These are phyloP conservation scores for Nothocercus julius DNA, from an alignment of 2,113 vertebrate genomes.

Conservation along the genomic window DNA sequence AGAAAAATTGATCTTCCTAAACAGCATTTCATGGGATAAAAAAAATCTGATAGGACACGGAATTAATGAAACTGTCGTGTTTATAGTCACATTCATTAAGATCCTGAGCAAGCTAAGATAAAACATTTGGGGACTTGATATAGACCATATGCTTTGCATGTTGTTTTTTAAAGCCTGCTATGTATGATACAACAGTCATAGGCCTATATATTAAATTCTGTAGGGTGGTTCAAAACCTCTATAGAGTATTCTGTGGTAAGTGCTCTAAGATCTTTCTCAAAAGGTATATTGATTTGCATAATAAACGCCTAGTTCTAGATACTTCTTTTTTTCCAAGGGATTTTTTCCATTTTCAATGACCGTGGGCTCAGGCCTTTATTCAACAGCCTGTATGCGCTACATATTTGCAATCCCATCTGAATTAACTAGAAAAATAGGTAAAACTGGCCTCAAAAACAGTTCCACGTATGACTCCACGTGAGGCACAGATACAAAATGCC, in stretches of 20 bases:
- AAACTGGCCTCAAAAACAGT: not conserved
- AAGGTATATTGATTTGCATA: not conserved
- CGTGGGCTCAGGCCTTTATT: not conserved
- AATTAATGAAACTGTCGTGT: not conserved
- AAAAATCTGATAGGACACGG: not conserved
- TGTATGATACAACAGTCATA: not conserved
- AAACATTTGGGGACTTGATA: not conserved
- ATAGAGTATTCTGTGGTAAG: not conserved
- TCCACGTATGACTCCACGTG: fast-evolving
- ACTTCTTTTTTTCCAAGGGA: not conserved
- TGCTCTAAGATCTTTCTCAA: not conserved
- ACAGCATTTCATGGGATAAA: not conserved
- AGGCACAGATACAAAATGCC: not conserved
- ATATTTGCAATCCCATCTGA: not conserved
- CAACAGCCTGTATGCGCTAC: not conserved
- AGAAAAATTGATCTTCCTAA: not conserved
- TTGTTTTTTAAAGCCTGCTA: not conserved
- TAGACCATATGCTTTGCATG: not conserved
- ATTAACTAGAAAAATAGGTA: not conserved
- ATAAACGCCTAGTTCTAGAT: not conserved
- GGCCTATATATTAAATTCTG: not conserved
- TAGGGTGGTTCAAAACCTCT: not conserved
- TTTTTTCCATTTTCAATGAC: not conserved
- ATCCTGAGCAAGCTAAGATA: not conserved
- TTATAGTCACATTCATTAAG: not conserved